These are phyloP conservation scores for Cosmopolites sordidus DNA, from an alignment of 2,888 invertebrate genomes.

Conservation along the genomic window DNA sequence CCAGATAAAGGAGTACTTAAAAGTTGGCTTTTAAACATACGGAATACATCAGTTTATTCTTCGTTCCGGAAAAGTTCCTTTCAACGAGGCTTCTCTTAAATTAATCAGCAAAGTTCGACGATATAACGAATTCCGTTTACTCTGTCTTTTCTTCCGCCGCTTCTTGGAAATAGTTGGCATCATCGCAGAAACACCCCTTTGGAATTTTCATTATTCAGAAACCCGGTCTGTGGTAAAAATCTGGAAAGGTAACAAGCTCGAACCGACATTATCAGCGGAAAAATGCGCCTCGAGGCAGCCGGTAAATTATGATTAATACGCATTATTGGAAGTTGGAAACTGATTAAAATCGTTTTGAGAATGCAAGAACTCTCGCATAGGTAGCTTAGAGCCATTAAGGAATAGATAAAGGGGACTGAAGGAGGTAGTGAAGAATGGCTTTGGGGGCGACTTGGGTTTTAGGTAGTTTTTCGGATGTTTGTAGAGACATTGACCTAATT, in stretches of 20 bases:
- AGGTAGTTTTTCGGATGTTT: too few species aligned
- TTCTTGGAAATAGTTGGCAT: not conserved
- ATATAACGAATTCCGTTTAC: not conserved
- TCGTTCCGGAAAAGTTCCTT: too few species aligned
- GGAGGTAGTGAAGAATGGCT: not conserved
- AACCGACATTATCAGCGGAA: not conserved
- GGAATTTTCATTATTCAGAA: slow-evolving; percentile 1
- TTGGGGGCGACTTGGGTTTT: too few species aligned
- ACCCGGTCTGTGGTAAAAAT: not conserved
- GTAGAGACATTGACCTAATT: too few species aligned
- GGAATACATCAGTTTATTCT: too few species aligned
- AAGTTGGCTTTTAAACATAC: too few species aligned
- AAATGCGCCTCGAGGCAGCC: not conserved
- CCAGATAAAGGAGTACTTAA: too few species aligned
- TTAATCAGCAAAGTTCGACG: too few species aligned
- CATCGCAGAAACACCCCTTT: not conserved
- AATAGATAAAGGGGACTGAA: slow-evolving; percentile 10
- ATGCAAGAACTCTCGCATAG: slow-evolving; percentile 14
- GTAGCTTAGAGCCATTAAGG: slow-evolving; percentile 15
- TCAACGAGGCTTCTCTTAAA: too few species aligned
- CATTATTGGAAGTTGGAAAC: slow-evolving; percentile 20
- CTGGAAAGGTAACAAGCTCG: not conserved
- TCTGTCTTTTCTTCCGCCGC: not conserved
- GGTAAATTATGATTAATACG: slow-evolving; percentile 19
- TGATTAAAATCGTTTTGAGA: slow-evolving; percentile 14